Base-by-base conservation (phyloP, 2,113 vertebrate genomes). In the Anoura caudifer region DNA sequence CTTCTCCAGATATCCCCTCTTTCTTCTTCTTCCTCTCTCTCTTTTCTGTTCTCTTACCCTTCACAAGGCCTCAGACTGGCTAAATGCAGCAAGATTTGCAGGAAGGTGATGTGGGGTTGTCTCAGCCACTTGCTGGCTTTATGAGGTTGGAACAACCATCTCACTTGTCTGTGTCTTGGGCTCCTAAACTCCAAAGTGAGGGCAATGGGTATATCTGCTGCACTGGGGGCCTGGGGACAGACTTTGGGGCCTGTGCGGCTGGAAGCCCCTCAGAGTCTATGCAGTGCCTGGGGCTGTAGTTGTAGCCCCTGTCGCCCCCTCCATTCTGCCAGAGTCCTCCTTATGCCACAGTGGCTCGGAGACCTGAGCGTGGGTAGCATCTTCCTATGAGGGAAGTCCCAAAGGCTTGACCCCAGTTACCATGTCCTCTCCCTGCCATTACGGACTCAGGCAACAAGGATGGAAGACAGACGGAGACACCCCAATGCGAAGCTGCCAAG, bases 241-340 rank as follows among this genome's bases (percentile, higher is more conserved):
- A 31, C 50, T 9, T 14, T 2, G 6, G 75, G 31, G 45, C 56
- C 54, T 10, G 4, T 15, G 24, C 24, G 26, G n/a, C 72, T 28
- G 36, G 75, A 22, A 52, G n/a, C 28, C 45, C 31, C 56, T 76
- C 2, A n/a, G n/a, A n/a, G n/a, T 70, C 26, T 31, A 0, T 16
- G 31, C 1, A 1, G 36, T 22, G 36, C 33, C 14, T 3, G 0
- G 9, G 20, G 14, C 36, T 43, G n/a, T 38, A 3, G 14, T 28
- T 20, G 1, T 47, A 5, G 14, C 13, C 63, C 80, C 31, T 22
- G 1, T 33, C 38, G 45, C n/a, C 50, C 33, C 28, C 14, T 61
- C 7, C 45, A 2, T 90, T 76, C 61, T 14, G 12, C 82, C n/a
- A 16, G 5, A n/a, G 26, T 33, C 43, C 63, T 43, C 69, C 33